Percentiles rank a stretch among this genome's conserved stretches.
Evolutionary conservation across 2,888 invertebrate genomes (phyloP).

Genomic region (Euproctis similis): DNA sequence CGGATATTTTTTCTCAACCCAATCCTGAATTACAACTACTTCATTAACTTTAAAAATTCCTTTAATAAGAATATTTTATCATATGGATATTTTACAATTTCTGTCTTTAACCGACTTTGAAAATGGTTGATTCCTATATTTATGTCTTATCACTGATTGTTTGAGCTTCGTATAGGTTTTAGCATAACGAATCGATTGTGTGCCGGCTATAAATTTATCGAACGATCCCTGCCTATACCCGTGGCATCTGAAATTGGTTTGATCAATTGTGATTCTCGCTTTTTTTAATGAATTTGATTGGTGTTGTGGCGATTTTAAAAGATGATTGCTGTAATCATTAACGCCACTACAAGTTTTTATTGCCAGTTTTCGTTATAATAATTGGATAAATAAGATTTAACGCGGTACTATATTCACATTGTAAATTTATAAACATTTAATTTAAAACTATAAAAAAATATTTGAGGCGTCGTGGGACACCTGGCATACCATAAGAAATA

Average conservation of each 20-base stretch:
- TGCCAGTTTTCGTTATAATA: slow-evolving; percentile 3
- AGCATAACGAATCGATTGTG: slow-evolving; percentile 16
- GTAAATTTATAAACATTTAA: too few species aligned
- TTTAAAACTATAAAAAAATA: too few species aligned
- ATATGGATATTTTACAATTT: too few species aligned
- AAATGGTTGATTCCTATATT: too few species aligned
- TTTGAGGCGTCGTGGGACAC: too few species aligned
- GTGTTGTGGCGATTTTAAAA: slow-evolving; percentile 13
- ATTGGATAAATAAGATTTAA: slow-evolving; percentile 4
- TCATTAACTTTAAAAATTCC: too few species aligned
- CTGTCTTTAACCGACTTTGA: too few species aligned
- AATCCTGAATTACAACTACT: background rate
- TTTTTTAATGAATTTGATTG: slow-evolving; percentile 20
- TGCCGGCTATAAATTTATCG: slow-evolving; percentile 17
- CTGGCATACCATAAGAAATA: too few species aligned
- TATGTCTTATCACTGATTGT: slow-evolving; percentile 14
- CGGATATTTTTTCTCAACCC: background rate
- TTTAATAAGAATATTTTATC: too few species aligned
- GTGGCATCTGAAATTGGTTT: slow-evolving; percentile 25
- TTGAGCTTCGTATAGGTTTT: slow-evolving; percentile 12
- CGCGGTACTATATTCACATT: too few species aligned
- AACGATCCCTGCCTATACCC: slow-evolving; percentile 15
- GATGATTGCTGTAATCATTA: slow-evolving; percentile 19
- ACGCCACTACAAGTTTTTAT: slow-evolving; percentile 12
- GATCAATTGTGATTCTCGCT: slow-evolving; percentile 12